Base-by-base conservation (phyloP, 2,113 vertebrate genomes). In the Psephotus haematonotus region DNA sequence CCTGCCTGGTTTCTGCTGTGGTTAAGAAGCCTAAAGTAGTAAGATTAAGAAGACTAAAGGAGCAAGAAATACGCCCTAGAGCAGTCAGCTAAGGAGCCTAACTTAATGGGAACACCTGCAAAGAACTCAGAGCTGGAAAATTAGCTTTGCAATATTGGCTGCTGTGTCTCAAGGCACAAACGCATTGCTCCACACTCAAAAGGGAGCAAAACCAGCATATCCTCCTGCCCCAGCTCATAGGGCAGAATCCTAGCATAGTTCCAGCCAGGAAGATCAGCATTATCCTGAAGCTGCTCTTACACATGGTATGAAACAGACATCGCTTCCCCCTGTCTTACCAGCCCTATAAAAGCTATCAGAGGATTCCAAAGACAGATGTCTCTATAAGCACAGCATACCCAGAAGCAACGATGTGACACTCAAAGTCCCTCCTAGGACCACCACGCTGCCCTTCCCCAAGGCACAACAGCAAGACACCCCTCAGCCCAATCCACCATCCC, bases 1-100 rank as follows among this genome's bases (percentile, higher is more conserved):
- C 85, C 82, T 95, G 78, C 90, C 57, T 57, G 84, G 88, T 76
- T 93, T 94, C 63, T 95, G 71, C 85, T 92, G 70, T 55, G 79
- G 88, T 90, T 97, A 95, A 97, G 88, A 95, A 97, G 88, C 75
- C 90, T 95, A 49, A 96, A 96, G 82, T 52, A 90, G 76, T n/a
- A 92, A 95, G 91, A 97, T 95, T 95, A 92, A 92, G 92, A 86
- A 95, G 71, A 25, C 86, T 93, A 83, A 88, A 95, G 90, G 83
- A 93, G 88, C 77, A 86, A 95, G 76, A 90, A 88, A 93, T 77
- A 92, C 53, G 44, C 49, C 95, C 88, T 88, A 71, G 86, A 94
- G 94, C 83, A 94, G 88, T 75, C 88, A 92, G 68, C 92, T 94
- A 93, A 77, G 72, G 50, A 90, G 92, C 64, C 72, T 39, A 84